phyloP scores from a whole-genome alignment of 2,888 invertebrate genomes.

The Omphaloscelis lunosa region DNA sequence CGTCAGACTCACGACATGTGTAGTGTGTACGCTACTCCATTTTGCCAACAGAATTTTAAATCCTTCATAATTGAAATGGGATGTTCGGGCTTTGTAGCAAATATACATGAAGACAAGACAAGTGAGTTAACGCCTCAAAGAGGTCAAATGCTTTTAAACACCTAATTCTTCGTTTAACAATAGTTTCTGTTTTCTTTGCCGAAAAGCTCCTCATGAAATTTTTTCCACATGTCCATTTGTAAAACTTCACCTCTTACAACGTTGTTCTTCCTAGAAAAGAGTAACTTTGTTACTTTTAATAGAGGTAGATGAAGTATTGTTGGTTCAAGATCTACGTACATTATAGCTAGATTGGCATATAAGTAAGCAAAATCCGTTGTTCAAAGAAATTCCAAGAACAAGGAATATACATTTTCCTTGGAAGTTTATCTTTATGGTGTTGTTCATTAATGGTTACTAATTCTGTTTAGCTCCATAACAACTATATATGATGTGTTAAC shows the following conservation, averaged over 20 bases:
- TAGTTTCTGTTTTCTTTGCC: not conserved
- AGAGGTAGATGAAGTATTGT: conserved; percentile 2
- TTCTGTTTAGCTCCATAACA: conserved; percentile 14
- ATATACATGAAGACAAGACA: conserved; percentile 5
- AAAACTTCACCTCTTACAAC: not conserved
- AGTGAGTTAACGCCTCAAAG: not conserved
- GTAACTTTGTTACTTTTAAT: conserved; percentile 2
- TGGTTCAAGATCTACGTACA: conserved; percentile 28
- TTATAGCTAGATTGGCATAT: conserved; percentile 53
- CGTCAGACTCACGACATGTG: conserved; percentile 36
- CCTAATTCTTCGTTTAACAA: not conserved
- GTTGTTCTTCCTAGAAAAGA: conserved; percentile 12
- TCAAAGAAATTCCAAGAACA: conserved; percentile 63
- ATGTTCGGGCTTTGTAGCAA: conserved; percentile 34
- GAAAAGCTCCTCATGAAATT: not conserved
- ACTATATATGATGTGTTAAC: not conserved
- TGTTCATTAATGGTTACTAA: conserved; percentile 11
- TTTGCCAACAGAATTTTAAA: conserved; percentile 57
- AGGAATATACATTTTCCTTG: conserved; percentile 49
- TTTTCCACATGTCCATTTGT: not conserved
- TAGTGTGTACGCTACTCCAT: conserved; percentile 41
- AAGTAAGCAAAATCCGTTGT: conserved; percentile 56
- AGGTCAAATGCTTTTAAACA: not conserved
- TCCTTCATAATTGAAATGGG: conserved; percentile 54
- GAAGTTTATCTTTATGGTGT: conserved; percentile 35